Evolutionary conservation across 1,140 invertebrate genomes (phyloP).

Genomic region (Marisa cornuarietis): DNA sequence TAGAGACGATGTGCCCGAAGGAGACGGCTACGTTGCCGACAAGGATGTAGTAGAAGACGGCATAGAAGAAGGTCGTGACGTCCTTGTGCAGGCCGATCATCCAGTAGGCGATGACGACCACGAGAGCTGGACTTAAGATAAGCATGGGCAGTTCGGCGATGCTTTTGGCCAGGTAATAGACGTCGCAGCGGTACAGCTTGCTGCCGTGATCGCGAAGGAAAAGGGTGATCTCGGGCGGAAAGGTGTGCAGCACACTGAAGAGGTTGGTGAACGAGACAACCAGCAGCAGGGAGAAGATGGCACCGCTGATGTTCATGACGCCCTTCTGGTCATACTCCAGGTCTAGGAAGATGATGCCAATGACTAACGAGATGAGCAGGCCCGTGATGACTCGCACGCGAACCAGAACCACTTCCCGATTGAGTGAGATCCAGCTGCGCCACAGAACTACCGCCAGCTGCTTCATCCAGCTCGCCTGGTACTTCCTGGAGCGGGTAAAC

Average conservation of each 20-base stretch:
- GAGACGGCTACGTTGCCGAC: background rate
- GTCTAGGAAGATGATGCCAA: background rate
- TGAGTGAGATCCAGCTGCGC: conserved; percentile 86
- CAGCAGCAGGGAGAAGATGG: conserved; percentile 89
- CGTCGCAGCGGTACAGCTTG: conserved; percentile 90
- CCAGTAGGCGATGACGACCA: conserved; percentile 87
- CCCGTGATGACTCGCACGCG: conserved; percentile 79
- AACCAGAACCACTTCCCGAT: conserved; percentile 89
- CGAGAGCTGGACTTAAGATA: conserved; percentile 82
- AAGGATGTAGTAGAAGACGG: background rate
- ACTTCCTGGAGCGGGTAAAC: conserved; percentile 57
- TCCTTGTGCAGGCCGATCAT: conserved; percentile 71
- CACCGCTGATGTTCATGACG: conserved; percentile 95
- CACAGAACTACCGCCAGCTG: conserved; percentile 91
- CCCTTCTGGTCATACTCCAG: conserved; percentile 83
- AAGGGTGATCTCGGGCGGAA: conserved; percentile 89
- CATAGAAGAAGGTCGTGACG: background rate
- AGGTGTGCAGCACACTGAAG: conserved; percentile 74
- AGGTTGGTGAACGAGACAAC: background rate
- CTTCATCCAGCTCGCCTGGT: conserved; percentile 86
- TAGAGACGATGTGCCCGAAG: conserved; percentile 86
- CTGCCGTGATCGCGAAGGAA: conserved; percentile 91
- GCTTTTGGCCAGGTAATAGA: conserved; percentile 94
- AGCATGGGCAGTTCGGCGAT: conserved; percentile 79
- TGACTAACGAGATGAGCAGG: background rate